These are phyloP conservation scores for Diuraphis noxia DNA, from an alignment of 1,140 invertebrate genomes.

Conservation along the genomic window DNA sequence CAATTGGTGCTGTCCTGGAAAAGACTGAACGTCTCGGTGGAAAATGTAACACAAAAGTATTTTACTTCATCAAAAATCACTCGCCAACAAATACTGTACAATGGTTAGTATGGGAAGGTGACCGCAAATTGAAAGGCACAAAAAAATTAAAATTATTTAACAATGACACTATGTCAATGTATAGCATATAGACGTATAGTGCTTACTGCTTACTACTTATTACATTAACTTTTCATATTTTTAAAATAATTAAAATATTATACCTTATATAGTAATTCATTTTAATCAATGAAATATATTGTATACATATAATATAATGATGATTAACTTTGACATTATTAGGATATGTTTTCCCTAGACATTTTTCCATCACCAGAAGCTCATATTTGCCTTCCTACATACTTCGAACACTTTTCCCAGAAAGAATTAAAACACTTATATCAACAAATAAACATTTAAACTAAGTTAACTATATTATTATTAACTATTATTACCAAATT, in stretches of 20 bases:
- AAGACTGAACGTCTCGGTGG: not conserved
- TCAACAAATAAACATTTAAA: too few species aligned
- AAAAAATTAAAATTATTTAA: not conserved
- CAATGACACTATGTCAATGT: not conserved
- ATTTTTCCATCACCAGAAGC: too few species aligned
- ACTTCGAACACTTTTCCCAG: not conserved
- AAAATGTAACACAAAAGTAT: not conserved
- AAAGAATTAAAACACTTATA: not conserved
- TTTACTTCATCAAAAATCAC: not conserved
- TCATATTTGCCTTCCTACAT: not conserved
- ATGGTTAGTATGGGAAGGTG: not conserved
- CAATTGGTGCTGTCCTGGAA: slow-evolving; percentile 25
- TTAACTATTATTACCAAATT: too few species aligned
- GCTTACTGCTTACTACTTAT: too few species aligned
- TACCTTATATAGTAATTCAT: not conserved
- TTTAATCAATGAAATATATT: not conserved
- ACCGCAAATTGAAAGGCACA: not conserved
- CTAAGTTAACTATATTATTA: too few species aligned
- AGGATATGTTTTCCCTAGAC: too few species aligned
- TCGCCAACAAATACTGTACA: not conserved
- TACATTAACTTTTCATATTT: too few species aligned
- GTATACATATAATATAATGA: not conserved
- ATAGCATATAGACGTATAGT: not conserved
- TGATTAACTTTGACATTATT: too few species aligned
- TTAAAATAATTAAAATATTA: too few species aligned